Conservation (phyloP, 1,140 invertebrate species). For the Scaptomyza montana region DNA sequence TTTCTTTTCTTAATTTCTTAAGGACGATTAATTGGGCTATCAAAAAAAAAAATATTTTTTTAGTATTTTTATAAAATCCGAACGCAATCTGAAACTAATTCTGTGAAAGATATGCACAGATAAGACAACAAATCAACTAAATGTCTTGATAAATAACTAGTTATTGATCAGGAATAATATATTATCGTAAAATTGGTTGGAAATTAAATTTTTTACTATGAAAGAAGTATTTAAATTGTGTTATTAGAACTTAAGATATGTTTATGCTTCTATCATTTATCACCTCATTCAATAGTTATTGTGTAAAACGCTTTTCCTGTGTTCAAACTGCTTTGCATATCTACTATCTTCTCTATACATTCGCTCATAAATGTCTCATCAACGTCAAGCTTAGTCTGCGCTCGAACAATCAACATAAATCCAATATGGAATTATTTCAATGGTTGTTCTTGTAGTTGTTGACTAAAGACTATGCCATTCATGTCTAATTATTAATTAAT, state of each 20-base stretch:
- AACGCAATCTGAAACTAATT: too few species aligned
- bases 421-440: background rate
- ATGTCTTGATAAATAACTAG: too few species aligned
- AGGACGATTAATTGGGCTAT: too few species aligned
- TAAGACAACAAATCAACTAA: too few species aligned
- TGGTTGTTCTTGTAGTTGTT: conserved; percentile 31
- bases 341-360: conserved; percentile 21
- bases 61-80: conserved; percentile 8
- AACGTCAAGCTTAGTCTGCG: conserved; percentile 20
- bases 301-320: conserved; percentile 20
- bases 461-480: conserved; percentile 2
- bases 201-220: too few species aligned
- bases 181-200: too few species aligned
- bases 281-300: conserved; percentile 13
- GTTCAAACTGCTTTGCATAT: conserved; percentile 42
- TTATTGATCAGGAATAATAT: too few species aligned
- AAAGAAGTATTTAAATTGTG: background rate
- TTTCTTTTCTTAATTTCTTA: too few species aligned
- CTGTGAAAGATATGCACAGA: too few species aligned
- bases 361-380: conserved; percentile 5
- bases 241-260: conserved; percentile 1
- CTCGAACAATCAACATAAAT: conserved; percentile 11
- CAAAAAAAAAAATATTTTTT: too few species aligned
- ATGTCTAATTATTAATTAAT: background rate
- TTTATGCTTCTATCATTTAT: conserved; percentile 38